A percentile compares a stretch with the other conserved stretches of the same genome.
These are phyloP conservation scores for Orthonevra nobilis DNA, from an alignment of 2,888 invertebrate genomes.

Conservation along the genomic window DNA sequence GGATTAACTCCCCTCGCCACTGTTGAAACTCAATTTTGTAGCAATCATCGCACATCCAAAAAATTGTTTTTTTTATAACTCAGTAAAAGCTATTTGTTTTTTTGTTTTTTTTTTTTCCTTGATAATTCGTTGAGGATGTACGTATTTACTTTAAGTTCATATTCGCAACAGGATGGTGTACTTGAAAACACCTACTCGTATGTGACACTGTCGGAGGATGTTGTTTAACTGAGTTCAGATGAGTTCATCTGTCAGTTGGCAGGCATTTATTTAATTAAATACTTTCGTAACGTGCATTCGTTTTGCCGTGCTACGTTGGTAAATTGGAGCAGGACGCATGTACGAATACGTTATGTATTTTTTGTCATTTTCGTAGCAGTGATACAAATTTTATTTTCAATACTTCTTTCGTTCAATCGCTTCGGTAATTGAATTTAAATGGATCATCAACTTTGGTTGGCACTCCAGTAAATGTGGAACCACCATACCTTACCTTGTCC, in stretches of 20 bases:
- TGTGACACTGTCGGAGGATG: not conserved
- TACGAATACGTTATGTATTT: not conserved
- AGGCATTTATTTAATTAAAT: slow-evolving; percentile 60
- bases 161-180: no score
- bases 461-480: not conserved
- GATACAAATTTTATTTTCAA: slow-evolving; percentile 52
- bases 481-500: no score
- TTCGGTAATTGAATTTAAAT: slow-evolving; percentile 56
- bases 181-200: no score
- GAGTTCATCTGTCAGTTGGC: slow-evolving; percentile 50
- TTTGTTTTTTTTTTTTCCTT: slow-evolving; percentile 32
- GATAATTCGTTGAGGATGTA: slow-evolving; percentile 16
- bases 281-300: slow-evolving; percentile 27
- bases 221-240: slow-evolving; percentile 34
- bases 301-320: not conserved
- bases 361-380: not conserved
- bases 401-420: slow-evolving; percentile 54
- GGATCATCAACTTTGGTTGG: slow-evolving; percentile 36
- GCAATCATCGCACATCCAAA: slow-evolving; percentile 13
- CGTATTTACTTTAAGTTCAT: no score
- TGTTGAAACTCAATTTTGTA: not conserved
- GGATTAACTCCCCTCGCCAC: not conserved
- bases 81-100: no score
- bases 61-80: slow-evolving; percentile 24
- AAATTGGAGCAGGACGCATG: not conserved